Base-by-base conservation (phyloP, 2,113 vertebrate genomes). In the Hylia prasina region DNA sequence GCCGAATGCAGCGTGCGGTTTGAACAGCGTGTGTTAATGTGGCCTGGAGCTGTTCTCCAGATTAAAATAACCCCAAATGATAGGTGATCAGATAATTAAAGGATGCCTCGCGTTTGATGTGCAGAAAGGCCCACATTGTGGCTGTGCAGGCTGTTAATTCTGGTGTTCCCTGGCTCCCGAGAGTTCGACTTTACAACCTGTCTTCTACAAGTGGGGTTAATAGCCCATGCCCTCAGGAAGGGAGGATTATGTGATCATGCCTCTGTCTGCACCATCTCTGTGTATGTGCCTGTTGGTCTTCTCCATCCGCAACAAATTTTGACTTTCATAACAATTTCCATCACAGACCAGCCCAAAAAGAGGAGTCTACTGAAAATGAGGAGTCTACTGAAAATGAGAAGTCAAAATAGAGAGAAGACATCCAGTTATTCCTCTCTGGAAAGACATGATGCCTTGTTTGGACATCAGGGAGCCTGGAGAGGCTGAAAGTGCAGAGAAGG, bases 11-110 rank as follows among this genome's bases (percentile, higher is more conserved):
- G 70, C 16, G 28, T 69, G 85, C 27, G 50, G 84, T 44, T 85
- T 82, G 87, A 90, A 5, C 84, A 44, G 87, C 4, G 0, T 39
- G 50, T 66, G 90, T 56, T 81, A 88, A 81, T 33, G 71, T 40
- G 79, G 75, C 94, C 90, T 31, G 11, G 63, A 47, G 94, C 90
- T 19, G 73, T 20, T 58, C 13, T 2, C 54, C 31, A 31, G 45
- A 86, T 94, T 72, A 48, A 92, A 95, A 90, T 47, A 88, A 92
- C 68, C 69, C 71, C 65, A 10, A 58, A 47, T 48, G 44, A 81
- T 21, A 56, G 79, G 85, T 64, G 92, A 93, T 73, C 85, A 11
- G 72, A 75, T 90, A 93, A 92, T 95, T 90, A 92, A 93, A 85
- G 87, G 45, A 23, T 88, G 79, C 35, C 53, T 71, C 61, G 2